These are phyloP conservation scores for Eristalinus sepulchralis DNA, from an alignment of 2,888 invertebrate species.

Conservation along the genomic window DNA sequence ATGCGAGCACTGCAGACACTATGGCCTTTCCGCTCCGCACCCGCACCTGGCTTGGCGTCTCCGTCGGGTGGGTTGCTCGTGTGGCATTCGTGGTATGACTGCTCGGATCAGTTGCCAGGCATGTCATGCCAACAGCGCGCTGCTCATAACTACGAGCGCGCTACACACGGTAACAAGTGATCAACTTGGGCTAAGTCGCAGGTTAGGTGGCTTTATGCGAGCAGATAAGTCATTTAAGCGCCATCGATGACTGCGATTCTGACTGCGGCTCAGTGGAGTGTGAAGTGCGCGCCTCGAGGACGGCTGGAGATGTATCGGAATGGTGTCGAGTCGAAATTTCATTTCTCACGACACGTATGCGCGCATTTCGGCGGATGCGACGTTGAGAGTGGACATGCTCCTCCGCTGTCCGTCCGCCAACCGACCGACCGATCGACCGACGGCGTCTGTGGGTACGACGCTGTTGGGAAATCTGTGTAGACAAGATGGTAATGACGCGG, in stretches of 20 bases:
- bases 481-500: background rate
- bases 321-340: slow-evolving; percentile 39
- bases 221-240: slow-evolving; percentile 71
- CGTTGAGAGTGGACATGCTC: slow-evolving; percentile 28
- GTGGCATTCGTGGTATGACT: slow-evolving; percentile 57
- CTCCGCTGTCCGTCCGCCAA: background rate
- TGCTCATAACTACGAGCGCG: slow-evolving; percentile 60
- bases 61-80: slow-evolving; percentile 57
- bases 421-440: too few species aligned
- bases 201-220: slow-evolving; percentile 67
- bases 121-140: slow-evolving; percentile 39
- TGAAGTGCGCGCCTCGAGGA: slow-evolving; percentile 62
- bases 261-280: slow-evolving; percentile 49
- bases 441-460: background rate
- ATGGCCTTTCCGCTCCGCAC: slow-evolving; percentile 37
- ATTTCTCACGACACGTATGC: slow-evolving; percentile 43
- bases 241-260: slow-evolving; percentile 66
- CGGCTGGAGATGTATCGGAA: slow-evolving; percentile 1
- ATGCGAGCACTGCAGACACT: slow-evolving; percentile 54
- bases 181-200: slow-evolving; percentile 62
- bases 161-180: slow-evolving; percentile 66
- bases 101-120: slow-evolving; percentile 51
- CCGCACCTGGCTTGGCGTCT: background rate
- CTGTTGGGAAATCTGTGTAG: background rate
- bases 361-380: slow-evolving; percentile 15